Conservation (phyloP, 2,113 vertebrate species). For the Mesitornis unicolor region DNA sequence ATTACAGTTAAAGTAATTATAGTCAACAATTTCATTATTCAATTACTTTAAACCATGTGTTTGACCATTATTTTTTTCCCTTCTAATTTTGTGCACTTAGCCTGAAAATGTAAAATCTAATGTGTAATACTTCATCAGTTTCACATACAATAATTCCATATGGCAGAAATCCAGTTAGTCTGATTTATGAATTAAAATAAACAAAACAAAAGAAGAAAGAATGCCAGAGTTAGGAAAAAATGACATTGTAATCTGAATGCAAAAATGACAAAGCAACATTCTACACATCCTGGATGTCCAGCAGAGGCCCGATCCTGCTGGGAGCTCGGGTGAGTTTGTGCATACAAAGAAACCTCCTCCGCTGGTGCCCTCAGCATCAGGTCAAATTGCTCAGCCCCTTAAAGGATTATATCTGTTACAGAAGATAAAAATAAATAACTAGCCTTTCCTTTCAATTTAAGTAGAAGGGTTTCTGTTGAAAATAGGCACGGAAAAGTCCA, state of each 20-base stretch:
- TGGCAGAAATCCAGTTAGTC: background rate
- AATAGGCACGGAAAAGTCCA: background rate
- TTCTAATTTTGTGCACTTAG: background rate
- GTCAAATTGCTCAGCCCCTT: background rate
- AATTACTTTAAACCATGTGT: background rate
- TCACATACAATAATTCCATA: background rate
- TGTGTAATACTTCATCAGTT: background rate
- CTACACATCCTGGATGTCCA: background rate
- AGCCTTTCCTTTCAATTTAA: background rate
- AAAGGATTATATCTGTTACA: background rate
- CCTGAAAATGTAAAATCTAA: background rate
- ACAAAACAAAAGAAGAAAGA: background rate
- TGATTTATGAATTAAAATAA: background rate
- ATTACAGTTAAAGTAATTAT: slow-evolving; percentile 19
- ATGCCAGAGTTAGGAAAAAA: background rate
- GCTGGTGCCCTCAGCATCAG: background rate
- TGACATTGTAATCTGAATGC: background rate
- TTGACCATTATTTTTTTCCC: background rate
- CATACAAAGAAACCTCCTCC: background rate
- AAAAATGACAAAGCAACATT: background rate
- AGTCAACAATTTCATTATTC: slow-evolving; percentile 24
- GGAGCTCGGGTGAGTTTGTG: background rate
- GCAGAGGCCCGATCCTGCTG: background rate
- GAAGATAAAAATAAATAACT: slow-evolving; percentile 3
- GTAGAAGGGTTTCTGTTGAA: background rate